Evolutionary conservation across 2,113 vertebrate species (phyloP), one percentile per base, ranked within the genome.

Genomic region (Pomatostomus ruficeps): DNA sequence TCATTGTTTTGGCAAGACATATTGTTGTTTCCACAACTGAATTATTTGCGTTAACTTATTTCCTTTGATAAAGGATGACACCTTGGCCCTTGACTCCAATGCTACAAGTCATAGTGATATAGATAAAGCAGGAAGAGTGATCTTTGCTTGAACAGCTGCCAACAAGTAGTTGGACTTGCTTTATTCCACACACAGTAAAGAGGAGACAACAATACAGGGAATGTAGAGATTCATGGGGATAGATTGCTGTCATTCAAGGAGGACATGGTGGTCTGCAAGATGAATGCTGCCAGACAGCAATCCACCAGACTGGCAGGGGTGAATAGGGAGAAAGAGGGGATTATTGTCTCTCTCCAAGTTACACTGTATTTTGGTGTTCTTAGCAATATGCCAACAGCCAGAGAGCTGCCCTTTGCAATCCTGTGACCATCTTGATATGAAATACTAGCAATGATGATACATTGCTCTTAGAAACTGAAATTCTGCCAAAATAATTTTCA

Each of bases 401-500:
- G 59, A 59, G 22, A 66, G 35, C 14, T 52, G 57, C 15, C 26
- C 3, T n/a, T 45, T 22, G 24, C 22, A 57, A 16, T n/a, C 10
- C 48, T 1, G 1, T 33, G 26, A 17, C 7, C 28, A 25, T 62
- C 29, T 49, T 42, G 25, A 71, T 22, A 45, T 46, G 35, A 80
- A 77, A 66, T 63, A 45, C 11, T 62, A 61, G 51, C 15, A 84
- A 28, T 55, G 20, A 63, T 59, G n/a, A 63, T 71, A 26, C 8
- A 29, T 52, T 45, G 17, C 14, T 68, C 9, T 51, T 78, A 36
- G 18, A 85, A 77, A n/a, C 21, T 83, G 62, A 95, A 97, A 95
- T 97, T 96, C 78, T 96, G 72, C 73, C 94, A 91, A 95, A 85
- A 67, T 94, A 97, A 42, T 79, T 81, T 95, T 70, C 46, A 51